Evolutionary conservation across 2,113 vertebrate genomes (phyloP).

Genomic region (Xenopus borealis): DNA sequence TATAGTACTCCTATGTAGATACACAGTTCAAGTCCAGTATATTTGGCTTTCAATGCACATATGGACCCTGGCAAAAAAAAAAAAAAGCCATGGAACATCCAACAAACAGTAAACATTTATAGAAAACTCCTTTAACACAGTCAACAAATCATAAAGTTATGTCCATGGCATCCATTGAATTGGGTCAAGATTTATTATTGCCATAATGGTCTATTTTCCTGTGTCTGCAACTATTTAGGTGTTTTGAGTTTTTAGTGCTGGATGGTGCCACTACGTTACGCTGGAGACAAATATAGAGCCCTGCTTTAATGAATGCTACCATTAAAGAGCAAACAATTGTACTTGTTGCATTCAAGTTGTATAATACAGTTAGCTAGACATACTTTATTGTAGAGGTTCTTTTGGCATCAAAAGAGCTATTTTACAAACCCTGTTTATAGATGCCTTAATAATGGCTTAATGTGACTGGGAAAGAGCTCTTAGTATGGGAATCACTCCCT

Average conservation of each 20-base stretch:
- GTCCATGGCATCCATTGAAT: too few relatives aligned
- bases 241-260: neutral
- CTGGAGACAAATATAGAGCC: neutral
- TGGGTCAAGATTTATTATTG: neutral
- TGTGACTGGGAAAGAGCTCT: neutral
- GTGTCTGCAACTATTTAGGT: neutral
- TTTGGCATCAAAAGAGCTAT: neutral
- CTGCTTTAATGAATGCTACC: neutral
- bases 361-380: neutral
- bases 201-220: neutral
- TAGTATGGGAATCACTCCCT: conserved; percentile 2
- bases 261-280: neutral
- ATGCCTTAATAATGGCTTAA: neutral
- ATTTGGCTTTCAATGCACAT: conserved; percentile 67
- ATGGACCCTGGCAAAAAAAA: conserved; percentile 52
- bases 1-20: conserved; percentile 48
- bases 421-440: neutral
- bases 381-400: neutral
- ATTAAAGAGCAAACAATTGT: too few relatives aligned
- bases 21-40: conserved; percentile 52
- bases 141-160: too few relatives aligned
- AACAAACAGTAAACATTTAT: conserved; percentile 59
- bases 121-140: too few relatives aligned
- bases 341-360: neutral
- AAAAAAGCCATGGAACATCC: conserved; percentile 56